Base-by-base conservation (phyloP, 2,888 invertebrate species). In the Therioaphis trifolii region DNA sequence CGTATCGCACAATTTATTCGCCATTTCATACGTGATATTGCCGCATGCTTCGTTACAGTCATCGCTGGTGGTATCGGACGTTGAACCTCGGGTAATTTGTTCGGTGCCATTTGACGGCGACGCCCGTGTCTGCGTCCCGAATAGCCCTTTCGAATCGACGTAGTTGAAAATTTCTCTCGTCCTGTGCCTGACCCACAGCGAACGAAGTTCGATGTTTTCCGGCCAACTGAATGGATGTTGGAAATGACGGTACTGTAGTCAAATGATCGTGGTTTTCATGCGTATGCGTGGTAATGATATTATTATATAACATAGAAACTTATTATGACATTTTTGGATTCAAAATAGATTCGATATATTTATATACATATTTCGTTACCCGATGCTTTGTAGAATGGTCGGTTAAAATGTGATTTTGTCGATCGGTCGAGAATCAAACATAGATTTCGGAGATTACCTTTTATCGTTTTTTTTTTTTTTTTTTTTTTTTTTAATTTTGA, bases 151-250 rank as follows among this genome's bases (percentile, higher is more conserved):
- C 4, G 3, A 5, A 11, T 61, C 21, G 9, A 71, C 80, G 21
- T 71, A 14, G 40, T 80, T 15, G n/a, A 21, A 24, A 4, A 80
- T 80, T 27, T 80, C 80, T 46, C 11, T 80, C 1, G 80, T 0
- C 1, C 80, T 43, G 4, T 71, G 35, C 5, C 27, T 27, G 21
- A 80, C 71, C 80, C 80, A 80, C 46, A 71, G 58, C 1, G 58
- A 71, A 71, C 46, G 2, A 29, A 71, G 21, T 58, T 80, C 80
- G 15, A 71, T 71, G 12, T 80, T 61, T 58, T 43, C 21, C 11
- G 71, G 58, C 80, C 80, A 80, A 27, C 71, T 58, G 29, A 80
- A 80, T 29, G 2, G 27, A 5, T 80, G 71, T n/a, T 55, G 15
- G 4, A 15, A 79, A 27, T 4, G 15, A 21, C 7, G 35, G 18